phyloP scores from a whole-genome alignment of 2,113 vertebrate genomes.

The Alosa alosa region DNA sequence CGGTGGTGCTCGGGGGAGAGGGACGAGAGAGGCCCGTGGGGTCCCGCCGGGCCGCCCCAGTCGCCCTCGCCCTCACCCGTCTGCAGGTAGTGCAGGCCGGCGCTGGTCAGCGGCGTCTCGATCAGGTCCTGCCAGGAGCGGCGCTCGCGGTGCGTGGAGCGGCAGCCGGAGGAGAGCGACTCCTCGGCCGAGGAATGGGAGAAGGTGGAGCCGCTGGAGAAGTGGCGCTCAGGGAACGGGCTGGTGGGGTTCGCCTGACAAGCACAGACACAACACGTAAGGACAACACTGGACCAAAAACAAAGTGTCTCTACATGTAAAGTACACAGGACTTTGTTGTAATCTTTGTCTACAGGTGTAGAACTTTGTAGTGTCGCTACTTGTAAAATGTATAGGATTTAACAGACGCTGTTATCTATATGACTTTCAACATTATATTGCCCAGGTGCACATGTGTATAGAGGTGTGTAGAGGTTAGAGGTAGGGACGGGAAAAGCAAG shows the following conservation, averaged over 20 bases:
- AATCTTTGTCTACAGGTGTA: no score
- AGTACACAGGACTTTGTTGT: no score
- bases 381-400: no score
- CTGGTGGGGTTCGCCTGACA: slow-evolving; percentile 52
- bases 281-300: no score
- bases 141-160: slow-evolving; percentile 70
- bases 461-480: no score
- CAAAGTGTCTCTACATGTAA: no score
- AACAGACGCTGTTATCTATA: no score
- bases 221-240: slow-evolving; percentile 70
- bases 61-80: slow-evolving; percentile 73
- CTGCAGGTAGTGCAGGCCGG: slow-evolving; percentile 88
- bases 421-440: no score
- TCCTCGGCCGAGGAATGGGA: slow-evolving; percentile 73
- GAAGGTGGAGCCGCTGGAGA: slow-evolving; percentile 72
- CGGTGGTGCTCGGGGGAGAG: slow-evolving; percentile 79
- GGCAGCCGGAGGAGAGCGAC: slow-evolving; percentile 77
- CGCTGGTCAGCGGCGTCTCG: slow-evolving; percentile 66
- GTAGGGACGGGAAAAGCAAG: no score
- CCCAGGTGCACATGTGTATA: no score
- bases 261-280: not conserved
- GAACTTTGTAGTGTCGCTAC: no score
- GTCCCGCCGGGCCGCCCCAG: slow-evolving; percentile 49
- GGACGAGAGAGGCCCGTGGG: slow-evolving; percentile 48
- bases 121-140: slow-evolving; percentile 63